Conservation (phyloP, 2,888 invertebrate species). For the Sarcophaga carnaria region DNA sequence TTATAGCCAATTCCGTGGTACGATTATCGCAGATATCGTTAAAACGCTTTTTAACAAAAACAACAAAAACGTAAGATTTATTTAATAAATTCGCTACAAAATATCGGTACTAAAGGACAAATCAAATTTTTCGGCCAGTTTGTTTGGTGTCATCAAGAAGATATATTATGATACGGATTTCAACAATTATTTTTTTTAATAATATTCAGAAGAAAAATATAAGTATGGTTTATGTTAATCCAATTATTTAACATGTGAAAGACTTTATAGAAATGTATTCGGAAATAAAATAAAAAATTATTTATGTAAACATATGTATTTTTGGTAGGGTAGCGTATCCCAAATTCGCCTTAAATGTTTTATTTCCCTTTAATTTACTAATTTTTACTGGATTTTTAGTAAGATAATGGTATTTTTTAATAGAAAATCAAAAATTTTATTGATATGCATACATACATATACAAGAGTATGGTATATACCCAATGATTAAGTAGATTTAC, state of each 20-base stretch:
- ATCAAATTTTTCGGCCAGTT: not conserved
- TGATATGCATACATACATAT: conserved; percentile 18
- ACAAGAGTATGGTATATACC: too few relatives aligned
- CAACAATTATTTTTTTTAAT: too few relatives aligned
- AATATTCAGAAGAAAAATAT: too few relatives aligned
- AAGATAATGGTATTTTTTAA: conserved; percentile 25
- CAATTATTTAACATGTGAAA: too few relatives aligned
- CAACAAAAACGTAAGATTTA: not conserved
- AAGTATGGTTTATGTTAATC: too few relatives aligned
- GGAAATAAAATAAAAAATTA: too few relatives aligned
- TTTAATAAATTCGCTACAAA: not conserved
- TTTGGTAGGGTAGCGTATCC: not conserved
- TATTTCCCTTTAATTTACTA: conserved; percentile 21
- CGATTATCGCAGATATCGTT: conserved; percentile 50
- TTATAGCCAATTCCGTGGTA: conserved; percentile 70
- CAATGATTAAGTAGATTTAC: conserved; percentile 29
- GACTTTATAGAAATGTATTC: too few relatives aligned
- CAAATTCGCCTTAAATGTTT: not conserved
- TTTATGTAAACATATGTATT: too few relatives aligned
- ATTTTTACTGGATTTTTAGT: conserved; percentile 46
- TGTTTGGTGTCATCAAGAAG: too few relatives aligned
- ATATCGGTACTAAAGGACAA: not conserved
- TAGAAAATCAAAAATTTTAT: conserved; percentile 13
- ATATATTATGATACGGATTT: too few relatives aligned
- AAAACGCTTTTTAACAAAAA: conserved; percentile 33